phyloP scores from a whole-genome alignment of 2,797 vertebrate species.

The Rhyacichthys aspro region DNA sequence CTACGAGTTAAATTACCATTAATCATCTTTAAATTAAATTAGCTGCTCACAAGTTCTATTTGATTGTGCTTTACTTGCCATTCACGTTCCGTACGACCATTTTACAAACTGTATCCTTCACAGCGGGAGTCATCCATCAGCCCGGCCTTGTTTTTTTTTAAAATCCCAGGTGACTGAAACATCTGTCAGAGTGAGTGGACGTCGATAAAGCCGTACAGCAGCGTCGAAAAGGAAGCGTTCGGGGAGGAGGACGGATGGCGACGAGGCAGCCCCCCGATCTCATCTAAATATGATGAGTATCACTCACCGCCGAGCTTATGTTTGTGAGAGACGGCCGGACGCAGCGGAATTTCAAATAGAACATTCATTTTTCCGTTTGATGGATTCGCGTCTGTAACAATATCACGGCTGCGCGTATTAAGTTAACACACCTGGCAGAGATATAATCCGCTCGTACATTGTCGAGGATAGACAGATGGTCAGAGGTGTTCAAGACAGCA shows the following conservation, averaged over 20 bases:
- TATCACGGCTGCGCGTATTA: constrained; percentile 16
- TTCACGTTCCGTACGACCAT: constrained; percentile 60
- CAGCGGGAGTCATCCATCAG: constrained; percentile 61
- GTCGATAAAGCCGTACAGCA: constrained; percentile 54
- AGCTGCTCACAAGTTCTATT: constrained; percentile 37
- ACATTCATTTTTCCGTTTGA: constrained; percentile 35
- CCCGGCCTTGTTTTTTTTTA: constrained; percentile 66
- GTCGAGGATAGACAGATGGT: constrained; percentile 30
- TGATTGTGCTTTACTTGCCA: constrained; percentile 54
- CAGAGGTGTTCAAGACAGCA: constrained; percentile 7
- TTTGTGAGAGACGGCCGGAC: constrained; percentile 23
- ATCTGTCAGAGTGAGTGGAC: constrained; percentile 71
- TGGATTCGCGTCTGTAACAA: constrained; percentile 34
- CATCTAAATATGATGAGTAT: constrained; percentile 58
- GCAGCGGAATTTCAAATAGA: constrained; percentile 20
- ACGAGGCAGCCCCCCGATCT: constrained; percentile 37
- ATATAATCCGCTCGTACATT: not conserved
- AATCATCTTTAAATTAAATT: constrained; percentile 34
- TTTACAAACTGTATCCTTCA: constrained; percentile 63
- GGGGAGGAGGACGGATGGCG: constrained; percentile 60
- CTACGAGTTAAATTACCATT: constrained; percentile 32
- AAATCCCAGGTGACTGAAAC: constrained; percentile 70
- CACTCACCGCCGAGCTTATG: constrained; percentile 36
- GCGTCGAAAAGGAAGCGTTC: constrained; percentile 22
- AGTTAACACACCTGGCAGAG: constrained; percentile 9